Evolutionary conservation across 2,797 vertebrate genomes (phyloP), one percentile per base, ranked within the genome.

Genomic region (Ibycter americanus): DNA sequence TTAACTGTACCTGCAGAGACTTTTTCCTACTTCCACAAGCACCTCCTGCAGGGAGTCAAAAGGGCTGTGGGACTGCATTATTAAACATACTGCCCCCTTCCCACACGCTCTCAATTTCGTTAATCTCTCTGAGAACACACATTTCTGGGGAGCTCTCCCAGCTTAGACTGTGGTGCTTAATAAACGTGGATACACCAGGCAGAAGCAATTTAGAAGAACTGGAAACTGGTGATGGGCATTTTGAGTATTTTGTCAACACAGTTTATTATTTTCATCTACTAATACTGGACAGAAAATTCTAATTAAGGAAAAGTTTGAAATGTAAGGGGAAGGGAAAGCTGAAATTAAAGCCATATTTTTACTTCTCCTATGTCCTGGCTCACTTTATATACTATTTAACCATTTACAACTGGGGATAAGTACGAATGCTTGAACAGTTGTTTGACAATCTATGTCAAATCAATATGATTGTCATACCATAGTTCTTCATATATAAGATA

Each of bases 221-320:
- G 16, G 31, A 81, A 86, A 74, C 2, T 8, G 6, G 15, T 18
- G n/a, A 62, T 0, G 0, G 7, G 5, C 2, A 36, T 63, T 83
- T 67, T 70, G 31, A 67, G 8, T 1, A 51, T 73, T 94, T 91
- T 68, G 11, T 1, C n/a, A 70, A 42, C 12, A 36, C 13, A 63
- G 7, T 40, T 47, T 25, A 16, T 63, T 85, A 15, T 55, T 86
- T 94, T 51, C 11, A 36, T 62, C 29, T 78, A 15, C 23, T 56
- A 55, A 46, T 44, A 29, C 5, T 79, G 14, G 36, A 58, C 11
- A 81, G 11, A 63, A 67, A 40, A 77, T 34, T 73, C 11, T 34
- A 40, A 62, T 73, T 47, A 74, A 17, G 8, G 32, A 86, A 49
- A 86, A 49, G 25, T 32, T 76, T 74, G 51, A 86, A 89, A 68